These are phyloP conservation scores for Asarcornis scutulata DNA, from an alignment of 2,113 vertebrate genomes.

Conservation along the genomic window DNA sequence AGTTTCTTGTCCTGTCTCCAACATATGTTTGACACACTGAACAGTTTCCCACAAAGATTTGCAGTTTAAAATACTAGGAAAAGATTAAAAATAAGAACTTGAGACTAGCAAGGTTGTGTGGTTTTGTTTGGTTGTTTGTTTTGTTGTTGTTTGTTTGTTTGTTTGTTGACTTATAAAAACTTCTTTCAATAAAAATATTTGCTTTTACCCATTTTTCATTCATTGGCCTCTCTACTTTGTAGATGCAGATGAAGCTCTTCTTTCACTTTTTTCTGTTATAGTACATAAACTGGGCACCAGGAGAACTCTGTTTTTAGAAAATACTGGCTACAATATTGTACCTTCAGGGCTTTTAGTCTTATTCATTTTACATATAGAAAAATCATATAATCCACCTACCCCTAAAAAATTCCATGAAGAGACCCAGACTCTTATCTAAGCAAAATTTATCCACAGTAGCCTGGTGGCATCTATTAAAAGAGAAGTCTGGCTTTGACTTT, in stretches of 20 bases:
- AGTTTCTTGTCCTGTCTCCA: neutral
- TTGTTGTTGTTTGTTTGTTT: too few species aligned
- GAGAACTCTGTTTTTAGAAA: neutral
- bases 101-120: neutral
- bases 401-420: neutral
- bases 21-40: rapidly evolving
- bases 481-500: neutral
- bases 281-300: neutral
- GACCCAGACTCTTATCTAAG: neutral
- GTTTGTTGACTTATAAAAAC: neutral
- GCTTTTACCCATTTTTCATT: neutral
- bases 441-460: neutral
- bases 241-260: neutral
- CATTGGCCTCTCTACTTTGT: neutral
- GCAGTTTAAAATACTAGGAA: neutral
- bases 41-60: neutral
- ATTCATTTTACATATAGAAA: neutral
- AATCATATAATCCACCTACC: neutral
- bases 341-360: neutral
- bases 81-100: neutral
- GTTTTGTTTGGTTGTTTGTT: too few species aligned
- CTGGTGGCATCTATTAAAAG: neutral
- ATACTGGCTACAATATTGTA: neutral
- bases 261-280: neutral
- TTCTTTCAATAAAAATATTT: neutral